A percentile compares a stretch with the other conserved stretches of the same genome.
These are phyloP conservation scores for Acanthosepion lycidas DNA, from an alignment of 2,888 invertebrate genomes.

Conservation along the genomic window DNA sequence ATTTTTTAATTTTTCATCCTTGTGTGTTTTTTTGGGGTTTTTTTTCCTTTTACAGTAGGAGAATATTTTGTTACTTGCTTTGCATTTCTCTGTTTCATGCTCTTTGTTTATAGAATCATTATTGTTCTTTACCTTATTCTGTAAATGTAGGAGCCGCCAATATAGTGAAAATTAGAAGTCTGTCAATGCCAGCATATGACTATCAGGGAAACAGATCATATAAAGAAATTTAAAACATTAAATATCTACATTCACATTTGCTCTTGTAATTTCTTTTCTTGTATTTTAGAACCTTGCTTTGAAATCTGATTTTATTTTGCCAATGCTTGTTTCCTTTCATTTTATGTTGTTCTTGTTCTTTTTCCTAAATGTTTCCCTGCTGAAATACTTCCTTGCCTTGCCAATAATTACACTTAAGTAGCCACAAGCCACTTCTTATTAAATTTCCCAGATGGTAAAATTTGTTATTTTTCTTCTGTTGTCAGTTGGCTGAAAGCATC, in stretches of 20 bases:
- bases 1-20: too few relatives aligned
- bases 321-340: neutral
- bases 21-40: neutral
- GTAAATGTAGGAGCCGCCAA: neutral
- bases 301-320: conserved; percentile 21
- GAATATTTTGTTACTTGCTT: neutral
- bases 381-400: neutral
- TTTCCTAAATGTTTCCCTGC: neutral
- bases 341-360: neutral
- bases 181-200: neutral
- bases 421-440: conserved; percentile 33
- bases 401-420: neutral
- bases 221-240: neutral
- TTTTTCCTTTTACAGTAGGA: neutral
- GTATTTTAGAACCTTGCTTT: neutral
- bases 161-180: neutral
- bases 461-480: conserved; percentile 3
- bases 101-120: neutral
- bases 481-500: neutral
- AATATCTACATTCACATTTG: neutral
- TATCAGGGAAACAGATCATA: neutral
- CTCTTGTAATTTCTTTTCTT: neutral
- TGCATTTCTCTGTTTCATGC: neutral
- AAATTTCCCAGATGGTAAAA: conserved; percentile 18
- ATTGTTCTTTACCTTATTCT: too few relatives aligned